Base-by-base conservation (phyloP, 2,113 vertebrate genomes). In the Prunella himalayana region DNA sequence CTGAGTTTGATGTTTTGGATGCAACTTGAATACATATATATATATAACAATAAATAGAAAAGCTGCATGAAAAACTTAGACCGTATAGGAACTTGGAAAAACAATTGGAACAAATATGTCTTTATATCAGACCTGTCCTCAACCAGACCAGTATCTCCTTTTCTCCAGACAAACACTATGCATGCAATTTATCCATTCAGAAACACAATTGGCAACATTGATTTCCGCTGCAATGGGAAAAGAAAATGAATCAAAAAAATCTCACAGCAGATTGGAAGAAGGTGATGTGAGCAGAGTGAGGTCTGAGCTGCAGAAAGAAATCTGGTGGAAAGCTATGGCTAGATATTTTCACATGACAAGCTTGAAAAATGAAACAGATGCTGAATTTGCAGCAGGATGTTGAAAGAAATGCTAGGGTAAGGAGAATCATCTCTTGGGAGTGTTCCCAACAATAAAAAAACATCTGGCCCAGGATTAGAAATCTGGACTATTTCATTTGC, bases 311-410 rank as follows among this genome's bases (percentile, higher is more conserved):
- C n/a, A 71, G 68, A 59, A 78, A 50, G 56, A 70, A 54, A 14
- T 31, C 60, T 83, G 39, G 35, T 92, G 59, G 54, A 90, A 90
- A 78, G 16, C 45, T 90, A 3, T 59, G 33, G 9, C 86, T 57
- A 35, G 63, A 14, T 81, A 54, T 90, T 76, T 78, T 90, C 56
- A 82, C 8, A 25, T 39, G 71, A 80, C 71, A 81, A 49, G 42
- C 30, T 83, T 93, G 79, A 72, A 92, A 95, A 92, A 77, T 75
- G 16, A 59, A 93, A 88, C 68, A 23, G 83, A 79, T 83, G 47
- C 64, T 22, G 15, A 69, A 72, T 88, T 82, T 73, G 72, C n/a
- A 80, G 59, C 37, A 93, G 54, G 24, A 75, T 51, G 14, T 59
- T 51, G 47, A 42, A 88, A 76, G 66, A 90, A 88, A 76, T 70